Evolutionary conservation across 2,797 vertebrate species (phyloP).

Genomic region (Anniella stebbinsi): DNA sequence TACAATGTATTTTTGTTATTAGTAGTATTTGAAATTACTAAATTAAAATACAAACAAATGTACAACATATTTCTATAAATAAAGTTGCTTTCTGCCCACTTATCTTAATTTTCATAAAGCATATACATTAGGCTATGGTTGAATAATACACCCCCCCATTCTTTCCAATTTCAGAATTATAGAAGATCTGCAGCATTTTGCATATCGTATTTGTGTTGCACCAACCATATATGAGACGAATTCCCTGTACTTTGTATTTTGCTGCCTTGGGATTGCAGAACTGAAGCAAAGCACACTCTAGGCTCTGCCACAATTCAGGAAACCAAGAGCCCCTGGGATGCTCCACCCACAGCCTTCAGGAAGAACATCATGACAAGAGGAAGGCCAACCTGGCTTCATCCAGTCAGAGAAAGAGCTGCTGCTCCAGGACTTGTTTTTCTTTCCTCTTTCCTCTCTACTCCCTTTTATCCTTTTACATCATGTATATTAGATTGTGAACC

Average conservation of each 20-base stretch:
- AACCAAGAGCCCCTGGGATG: no score
- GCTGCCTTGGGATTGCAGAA: no score
- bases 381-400: no score
- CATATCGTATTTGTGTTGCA: neutral
- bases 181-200: neutral
- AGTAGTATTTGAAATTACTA: neutral
- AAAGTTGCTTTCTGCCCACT: neutral
- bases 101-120: neutral
- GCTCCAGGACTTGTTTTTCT: no score
- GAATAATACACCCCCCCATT: neutral
- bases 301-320: no score
- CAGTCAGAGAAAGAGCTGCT: no score
- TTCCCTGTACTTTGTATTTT: neutral
- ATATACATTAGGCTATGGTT: neutral
- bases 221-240: neutral
- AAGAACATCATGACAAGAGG: no score
- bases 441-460: no score
- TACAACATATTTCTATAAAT: neutral
- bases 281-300: no score
- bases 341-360: no score
- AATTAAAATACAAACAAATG: neutral
- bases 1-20: neutral
- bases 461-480: no score
- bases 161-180: neutral
- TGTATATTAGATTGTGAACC: no score